phyloP scores from a whole-genome alignment of 2,113 vertebrate genomes.

The Etheostoma cragini region DNA sequence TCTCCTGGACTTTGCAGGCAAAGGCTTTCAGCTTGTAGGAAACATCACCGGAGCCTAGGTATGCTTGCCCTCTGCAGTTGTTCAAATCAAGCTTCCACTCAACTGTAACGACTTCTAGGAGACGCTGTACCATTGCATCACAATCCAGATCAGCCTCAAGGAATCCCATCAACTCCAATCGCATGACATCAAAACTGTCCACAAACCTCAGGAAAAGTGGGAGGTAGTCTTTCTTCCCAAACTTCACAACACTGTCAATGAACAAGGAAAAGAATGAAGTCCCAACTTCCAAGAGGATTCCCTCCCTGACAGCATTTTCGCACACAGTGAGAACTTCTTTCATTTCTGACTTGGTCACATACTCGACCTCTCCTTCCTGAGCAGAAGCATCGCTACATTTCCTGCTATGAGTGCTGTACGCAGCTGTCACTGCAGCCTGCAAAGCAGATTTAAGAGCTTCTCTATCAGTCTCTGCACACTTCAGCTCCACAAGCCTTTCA shows the following conservation, averaged over 20 bases:
- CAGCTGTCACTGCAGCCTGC: constrained; percentile 75
- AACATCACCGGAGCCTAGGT: constrained; percentile 91
- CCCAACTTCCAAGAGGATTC: constrained; percentile 90
- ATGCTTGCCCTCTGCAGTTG: constrained; percentile 94
- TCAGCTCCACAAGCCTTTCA: constrained; percentile 79
- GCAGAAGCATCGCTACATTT: constrained; percentile 39
- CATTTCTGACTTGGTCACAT: constrained; percentile 87
- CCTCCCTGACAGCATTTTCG: constrained; percentile 90
- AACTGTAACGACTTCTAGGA: constrained; percentile 87
- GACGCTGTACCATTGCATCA: constrained; percentile 86
- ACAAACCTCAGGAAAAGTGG: constrained; percentile 93
- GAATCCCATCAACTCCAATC: constrained; percentile 93
- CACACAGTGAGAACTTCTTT: constrained; percentile 94
- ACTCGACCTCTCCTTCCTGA: constrained; percentile 80
- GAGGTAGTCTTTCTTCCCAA: constrained; percentile 90
- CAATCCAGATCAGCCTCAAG: constrained; percentile 88
- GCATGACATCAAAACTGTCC: constrained; percentile 92
- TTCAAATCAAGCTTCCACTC: constrained; percentile 94
- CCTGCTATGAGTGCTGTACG: constrained; percentile 76
- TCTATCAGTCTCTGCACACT: constrained; percentile 82
- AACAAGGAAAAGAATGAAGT: constrained; percentile 93
- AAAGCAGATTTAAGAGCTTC: constrained; percentile 83
- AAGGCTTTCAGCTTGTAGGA: constrained; percentile 95
- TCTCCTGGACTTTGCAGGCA: constrained; percentile 92
- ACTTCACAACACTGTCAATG: constrained; percentile 90